Percentiles rank a stretch among this genome's conserved stretches.
phyloP scores from a whole-genome alignment of 1,140 invertebrate genomes.

The Akabosia matsudoensis region DNA sequence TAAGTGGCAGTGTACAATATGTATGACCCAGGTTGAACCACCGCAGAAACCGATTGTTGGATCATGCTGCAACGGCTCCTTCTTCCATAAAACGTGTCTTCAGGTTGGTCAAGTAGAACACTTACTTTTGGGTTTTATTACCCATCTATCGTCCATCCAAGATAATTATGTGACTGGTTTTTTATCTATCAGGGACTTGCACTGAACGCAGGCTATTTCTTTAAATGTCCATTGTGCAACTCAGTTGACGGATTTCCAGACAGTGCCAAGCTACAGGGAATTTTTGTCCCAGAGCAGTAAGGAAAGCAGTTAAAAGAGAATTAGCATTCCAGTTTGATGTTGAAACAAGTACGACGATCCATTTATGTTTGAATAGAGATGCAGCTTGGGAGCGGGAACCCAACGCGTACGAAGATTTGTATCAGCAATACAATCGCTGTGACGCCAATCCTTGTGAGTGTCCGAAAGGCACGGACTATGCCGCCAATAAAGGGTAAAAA shows the following conservation, averaged over 20 bases:
- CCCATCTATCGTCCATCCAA: no score
- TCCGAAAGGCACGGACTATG: conserved; percentile 57
- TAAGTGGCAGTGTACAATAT: not conserved
- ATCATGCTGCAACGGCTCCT: conserved; percentile 50
- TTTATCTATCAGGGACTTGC: conserved; percentile 38
- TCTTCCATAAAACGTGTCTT: conserved; percentile 38
- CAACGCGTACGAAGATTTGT: conserved; percentile 62
- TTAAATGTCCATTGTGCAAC: conserved; percentile 44
- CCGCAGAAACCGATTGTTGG: conserved; percentile 49
- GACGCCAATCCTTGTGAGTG: conserved; percentile 60
- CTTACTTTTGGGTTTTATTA: not conserved
- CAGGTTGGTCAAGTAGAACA: conserved; percentile 22
- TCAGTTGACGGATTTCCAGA: conserved; percentile 25
- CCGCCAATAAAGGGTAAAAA: conserved; percentile 55
- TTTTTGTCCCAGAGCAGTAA: conserved; percentile 45
- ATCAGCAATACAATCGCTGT: conserved; percentile 59
- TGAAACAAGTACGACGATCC: conserved; percentile 13
- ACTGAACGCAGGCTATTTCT: conserved; percentile 43
- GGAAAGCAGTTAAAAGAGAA: not conserved
- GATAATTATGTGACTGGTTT: no score
- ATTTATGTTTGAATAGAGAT: conserved; percentile 55
- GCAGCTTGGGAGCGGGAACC: conserved; percentile 67
- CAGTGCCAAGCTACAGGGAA: conserved; percentile 36
- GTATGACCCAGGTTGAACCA: conserved; percentile 60
- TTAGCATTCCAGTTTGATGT: no score